phyloP scores from a whole-genome alignment of 2,797 vertebrate genomes.

The Chloroceryle amazona region DNA sequence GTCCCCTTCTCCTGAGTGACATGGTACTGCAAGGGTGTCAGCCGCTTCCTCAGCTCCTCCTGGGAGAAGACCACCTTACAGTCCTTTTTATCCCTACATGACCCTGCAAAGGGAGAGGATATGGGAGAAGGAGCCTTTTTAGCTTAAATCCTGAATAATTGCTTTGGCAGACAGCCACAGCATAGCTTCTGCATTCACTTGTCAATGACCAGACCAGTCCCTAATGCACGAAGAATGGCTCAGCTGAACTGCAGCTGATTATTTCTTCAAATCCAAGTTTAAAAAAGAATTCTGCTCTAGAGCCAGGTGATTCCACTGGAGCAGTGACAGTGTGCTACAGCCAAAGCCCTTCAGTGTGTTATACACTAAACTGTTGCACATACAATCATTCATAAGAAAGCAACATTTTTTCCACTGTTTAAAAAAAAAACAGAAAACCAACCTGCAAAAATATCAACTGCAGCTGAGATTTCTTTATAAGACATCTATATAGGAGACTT shows the following conservation, averaged over 20 bases:
- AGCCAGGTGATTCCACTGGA: constrained; percentile 70
- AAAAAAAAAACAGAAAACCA: not conserved
- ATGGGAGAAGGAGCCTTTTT: constrained; percentile 74
- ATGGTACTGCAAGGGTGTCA: constrained; percentile 93
- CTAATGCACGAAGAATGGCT: constrained; percentile 69
- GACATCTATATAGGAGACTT: constrained; percentile 64
- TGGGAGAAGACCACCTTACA: constrained; percentile 91
- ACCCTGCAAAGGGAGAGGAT: constrained; percentile 85
- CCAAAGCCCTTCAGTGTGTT: constrained; percentile 73
- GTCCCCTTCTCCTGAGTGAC: constrained; percentile 98
- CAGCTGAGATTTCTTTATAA: constrained; percentile 48
- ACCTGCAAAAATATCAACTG: not conserved
- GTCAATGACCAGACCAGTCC: constrained; percentile 77
- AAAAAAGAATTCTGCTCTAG: constrained; percentile 56
- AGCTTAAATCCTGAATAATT: constrained; percentile 79
- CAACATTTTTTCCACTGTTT: not conserved
- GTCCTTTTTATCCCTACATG: constrained; percentile 90
- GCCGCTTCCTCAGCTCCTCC: constrained; percentile 92
- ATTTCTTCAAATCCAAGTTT: constrained; percentile 75
- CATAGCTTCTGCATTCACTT: constrained; percentile 77
- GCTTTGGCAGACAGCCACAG: constrained; percentile 76
- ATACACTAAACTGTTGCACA: not conserved
- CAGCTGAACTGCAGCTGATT: constrained; percentile 74
- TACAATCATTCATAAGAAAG: constrained; percentile 36
- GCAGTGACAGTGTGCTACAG: constrained; percentile 74